These are phyloP conservation scores for Lampropteryx suffumata DNA, from an alignment of 2,888 invertebrate species.

Conservation along the genomic window DNA sequence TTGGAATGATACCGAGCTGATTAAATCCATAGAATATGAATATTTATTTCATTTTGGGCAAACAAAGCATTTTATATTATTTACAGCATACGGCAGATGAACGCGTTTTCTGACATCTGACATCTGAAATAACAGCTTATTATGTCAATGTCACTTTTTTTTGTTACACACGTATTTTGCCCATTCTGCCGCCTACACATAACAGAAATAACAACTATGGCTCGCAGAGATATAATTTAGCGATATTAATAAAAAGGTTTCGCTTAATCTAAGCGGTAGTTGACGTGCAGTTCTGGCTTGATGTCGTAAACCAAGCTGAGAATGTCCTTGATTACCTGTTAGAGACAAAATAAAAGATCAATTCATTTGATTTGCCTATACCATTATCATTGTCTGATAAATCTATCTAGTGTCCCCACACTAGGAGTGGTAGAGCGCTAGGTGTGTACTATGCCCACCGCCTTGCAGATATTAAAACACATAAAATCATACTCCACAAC, in stretches of 20 bases:
- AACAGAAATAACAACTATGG: conserved; percentile 57
- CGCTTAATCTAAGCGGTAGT: conserved; percentile 84
- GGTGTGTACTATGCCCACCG: too few species aligned
- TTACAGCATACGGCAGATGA: conserved; percentile 54
- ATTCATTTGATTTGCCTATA: not conserved
- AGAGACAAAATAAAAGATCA: conserved; percentile 29
- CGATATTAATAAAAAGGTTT: conserved; percentile 34
- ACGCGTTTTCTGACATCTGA: conserved; percentile 30
- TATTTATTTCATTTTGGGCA: conserved; percentile 40
- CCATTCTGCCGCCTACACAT: conserved; percentile 42
- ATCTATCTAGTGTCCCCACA: too few species aligned
- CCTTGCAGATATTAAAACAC: too few species aligned
- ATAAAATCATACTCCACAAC: too few species aligned
- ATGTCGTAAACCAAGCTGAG: conserved; percentile 94
- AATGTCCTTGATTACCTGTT: conserved; percentile 90
- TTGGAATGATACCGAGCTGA: conserved; percentile 80
- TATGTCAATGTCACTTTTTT: conserved; percentile 30
- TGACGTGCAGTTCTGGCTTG: conserved; percentile 95
- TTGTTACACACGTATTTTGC: conserved; percentile 22
- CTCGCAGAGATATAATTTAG: conserved; percentile 45
- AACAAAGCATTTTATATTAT: conserved; percentile 50
- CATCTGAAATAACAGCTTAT: too few species aligned
- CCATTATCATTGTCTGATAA: too few species aligned
- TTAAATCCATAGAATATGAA: conserved; percentile 36
- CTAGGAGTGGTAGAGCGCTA: too few species aligned